A percentile compares a stretch with the other conserved stretches of the same genome.
Conservation (phyloP, 2,797 vertebrate genomes). For the Galagoides demidoff region DNA sequence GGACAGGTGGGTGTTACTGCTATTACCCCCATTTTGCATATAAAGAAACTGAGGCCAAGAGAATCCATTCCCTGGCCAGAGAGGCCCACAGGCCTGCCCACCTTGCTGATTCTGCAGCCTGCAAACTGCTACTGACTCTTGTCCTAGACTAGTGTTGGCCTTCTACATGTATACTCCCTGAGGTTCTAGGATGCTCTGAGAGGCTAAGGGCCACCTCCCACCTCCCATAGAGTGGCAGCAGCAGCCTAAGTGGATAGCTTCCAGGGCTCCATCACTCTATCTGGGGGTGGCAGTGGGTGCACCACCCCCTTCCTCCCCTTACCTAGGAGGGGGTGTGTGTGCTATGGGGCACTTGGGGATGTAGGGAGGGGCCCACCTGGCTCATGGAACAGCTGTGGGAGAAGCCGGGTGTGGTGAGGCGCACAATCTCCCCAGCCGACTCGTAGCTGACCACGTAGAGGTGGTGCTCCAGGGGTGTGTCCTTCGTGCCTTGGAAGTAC, state of each 20-base stretch:
- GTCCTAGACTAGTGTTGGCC: neutral
- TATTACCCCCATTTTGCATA: neutral
- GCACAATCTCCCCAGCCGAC: slow-evolving; percentile 90
- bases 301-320: too few relatives aligned
- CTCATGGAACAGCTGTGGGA: slow-evolving; percentile 96
- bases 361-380: slow-evolving; percentile 88
- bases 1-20: too few relatives aligned
- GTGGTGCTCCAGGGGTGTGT: slow-evolving; percentile 95
- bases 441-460: slow-evolving; percentile 95
- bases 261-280: too few relatives aligned
- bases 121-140: neutral
- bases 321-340: neutral
- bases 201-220: neutral
- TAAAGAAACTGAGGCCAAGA: neutral
- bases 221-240: too few relatives aligned
- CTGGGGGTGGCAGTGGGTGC: neutral
- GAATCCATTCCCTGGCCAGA: neutral
- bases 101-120: neutral
- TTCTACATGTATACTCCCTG: accelerated
- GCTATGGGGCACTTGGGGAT: neutral
- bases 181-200: neutral
- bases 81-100: neutral
- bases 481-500: slow-evolving; percentile 95
- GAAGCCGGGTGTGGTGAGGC: slow-evolving; percentile 93
- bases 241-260: neutral